Conservation (phyloP, 2,797 vertebrate species). For the Rhinogobio ventralis region DNA sequence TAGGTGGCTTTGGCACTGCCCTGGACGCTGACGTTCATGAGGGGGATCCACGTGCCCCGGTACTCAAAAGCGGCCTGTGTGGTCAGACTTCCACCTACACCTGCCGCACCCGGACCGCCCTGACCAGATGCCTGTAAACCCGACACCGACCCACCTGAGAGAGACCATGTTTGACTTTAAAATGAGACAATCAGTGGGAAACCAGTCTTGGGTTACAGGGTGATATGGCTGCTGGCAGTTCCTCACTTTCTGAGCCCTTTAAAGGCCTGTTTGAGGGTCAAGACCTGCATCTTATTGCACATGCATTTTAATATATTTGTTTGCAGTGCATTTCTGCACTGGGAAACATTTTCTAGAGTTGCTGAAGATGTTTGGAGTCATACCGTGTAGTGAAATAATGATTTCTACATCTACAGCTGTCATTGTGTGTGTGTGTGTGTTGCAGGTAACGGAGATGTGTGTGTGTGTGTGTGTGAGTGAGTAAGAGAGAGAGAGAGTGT, state of each 20-base stretch:
- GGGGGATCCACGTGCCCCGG: constrained; percentile 97
- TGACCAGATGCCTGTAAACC: constrained; percentile 81
- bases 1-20: constrained; percentile 98
- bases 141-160: constrained; percentile 77
- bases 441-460: too few relatives aligned
- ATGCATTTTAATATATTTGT: background rate
- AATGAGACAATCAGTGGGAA: background rate
- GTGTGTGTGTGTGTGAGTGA: too few relatives aligned
- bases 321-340: background rate
- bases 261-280: too few relatives aligned
- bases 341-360: background rate
- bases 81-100: constrained; percentile 81
- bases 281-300: background rate
- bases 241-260: too few relatives aligned
- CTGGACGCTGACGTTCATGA: constrained; percentile 92
- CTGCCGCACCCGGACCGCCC: constrained; percentile 81
- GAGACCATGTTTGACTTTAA: background rate
- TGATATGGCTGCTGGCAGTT: too few relatives aligned
- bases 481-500: too few relatives aligned
- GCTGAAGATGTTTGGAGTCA: background rate
- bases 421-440: too few relatives aligned
- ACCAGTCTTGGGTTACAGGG: too few relatives aligned
- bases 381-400: background rate
- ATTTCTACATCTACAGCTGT: background rate
- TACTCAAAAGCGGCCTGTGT: constrained; percentile 97